These are phyloP conservation scores for Bombus waltoni DNA, from an alignment of 1,140 invertebrate genomes.

Conservation along the genomic window DNA sequence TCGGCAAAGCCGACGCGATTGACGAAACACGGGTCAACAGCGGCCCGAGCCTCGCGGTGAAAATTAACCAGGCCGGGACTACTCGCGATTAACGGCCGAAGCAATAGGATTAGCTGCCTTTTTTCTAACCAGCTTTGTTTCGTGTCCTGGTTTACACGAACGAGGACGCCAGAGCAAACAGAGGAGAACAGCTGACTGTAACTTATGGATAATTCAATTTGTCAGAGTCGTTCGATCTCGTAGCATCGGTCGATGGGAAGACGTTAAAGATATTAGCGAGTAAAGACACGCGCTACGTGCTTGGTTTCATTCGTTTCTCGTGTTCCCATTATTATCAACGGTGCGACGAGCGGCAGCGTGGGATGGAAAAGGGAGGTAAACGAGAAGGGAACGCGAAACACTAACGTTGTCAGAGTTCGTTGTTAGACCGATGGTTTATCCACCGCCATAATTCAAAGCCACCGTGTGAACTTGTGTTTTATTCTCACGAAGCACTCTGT, in stretches of 20 bases:
- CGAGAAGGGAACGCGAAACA: no score
- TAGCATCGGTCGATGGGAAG: no score
- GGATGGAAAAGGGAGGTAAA: no score
- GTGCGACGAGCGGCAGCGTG: no score
- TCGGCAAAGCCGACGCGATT: no score
- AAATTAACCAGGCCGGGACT: constrained; percentile 9
- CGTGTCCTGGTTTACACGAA: constrained; percentile 10
- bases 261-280: no score
- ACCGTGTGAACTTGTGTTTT: not conserved
- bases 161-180: not conserved
- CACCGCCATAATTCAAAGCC: not conserved
- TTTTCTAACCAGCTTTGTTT: constrained; percentile 34
- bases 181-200: not conserved
- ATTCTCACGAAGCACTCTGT: not conserved
- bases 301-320: not conserved
- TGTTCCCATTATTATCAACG: not conserved
- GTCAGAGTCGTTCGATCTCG: no score
- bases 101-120: constrained; percentile 36
- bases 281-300: no score
- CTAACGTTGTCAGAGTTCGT: not conserved
- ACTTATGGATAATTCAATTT: no score
- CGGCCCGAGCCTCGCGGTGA: not conserved
- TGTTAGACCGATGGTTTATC: not conserved
- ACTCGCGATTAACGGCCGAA: constrained; percentile 47
- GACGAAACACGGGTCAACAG: no score